phyloP scores from a whole-genome alignment of 2,888 invertebrate species.

The Dichetophora obliterata region DNA sequence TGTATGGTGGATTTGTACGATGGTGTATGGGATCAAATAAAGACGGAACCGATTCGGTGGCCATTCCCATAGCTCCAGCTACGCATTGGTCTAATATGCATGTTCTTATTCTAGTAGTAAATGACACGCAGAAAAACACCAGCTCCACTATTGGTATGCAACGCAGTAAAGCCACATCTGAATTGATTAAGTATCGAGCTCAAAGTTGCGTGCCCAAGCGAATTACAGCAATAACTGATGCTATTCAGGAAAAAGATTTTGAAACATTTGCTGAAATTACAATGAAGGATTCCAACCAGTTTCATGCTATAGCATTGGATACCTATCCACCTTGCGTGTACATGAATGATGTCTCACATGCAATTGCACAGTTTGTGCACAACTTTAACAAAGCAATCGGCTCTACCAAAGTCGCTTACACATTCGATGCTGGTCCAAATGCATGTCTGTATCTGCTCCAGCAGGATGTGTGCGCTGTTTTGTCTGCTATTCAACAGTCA shows the following conservation, averaged over 20 bases:
- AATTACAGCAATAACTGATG: slow-evolving; percentile 71
- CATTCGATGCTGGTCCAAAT: slow-evolving; percentile 99
- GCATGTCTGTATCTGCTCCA: slow-evolving; percentile 89
- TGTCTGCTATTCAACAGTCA: slow-evolving; percentile 77
- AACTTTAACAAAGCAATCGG: slow-evolving; percentile 81
- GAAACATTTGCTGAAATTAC: slow-evolving; percentile 89
- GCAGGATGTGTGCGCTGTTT: slow-evolving; percentile 78
- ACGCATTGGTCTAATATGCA: slow-evolving; percentile 92
- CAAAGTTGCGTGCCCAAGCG: slow-evolving; percentile 80
- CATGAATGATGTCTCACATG: slow-evolving; percentile 89
- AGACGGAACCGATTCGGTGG: slow-evolving; percentile 83
- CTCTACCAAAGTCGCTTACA: slow-evolving; percentile 87
- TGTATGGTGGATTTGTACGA: slow-evolving; percentile 93
- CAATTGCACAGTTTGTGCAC: slow-evolving; percentile 85
- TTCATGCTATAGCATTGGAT: slow-evolving; percentile 94
- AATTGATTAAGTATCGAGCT: slow-evolving; percentile 82
- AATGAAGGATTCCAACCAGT: slow-evolving; percentile 97
- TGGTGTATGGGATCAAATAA: slow-evolving; percentile 83
- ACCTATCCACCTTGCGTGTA: slow-evolving; percentile 95
- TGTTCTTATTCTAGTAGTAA: slow-evolving; percentile 89
- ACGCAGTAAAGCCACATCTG: slow-evolving; percentile 82
- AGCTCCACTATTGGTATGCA: slow-evolving; percentile 94
- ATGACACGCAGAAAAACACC: slow-evolving; percentile 84
- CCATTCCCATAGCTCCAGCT: slow-evolving; percentile 79
- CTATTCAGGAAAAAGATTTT: slow-evolving; percentile 79